These are phyloP conservation scores for Akabosia matsudoensis DNA, from an alignment of 1,140 invertebrate genomes.

Conservation along the genomic window DNA sequence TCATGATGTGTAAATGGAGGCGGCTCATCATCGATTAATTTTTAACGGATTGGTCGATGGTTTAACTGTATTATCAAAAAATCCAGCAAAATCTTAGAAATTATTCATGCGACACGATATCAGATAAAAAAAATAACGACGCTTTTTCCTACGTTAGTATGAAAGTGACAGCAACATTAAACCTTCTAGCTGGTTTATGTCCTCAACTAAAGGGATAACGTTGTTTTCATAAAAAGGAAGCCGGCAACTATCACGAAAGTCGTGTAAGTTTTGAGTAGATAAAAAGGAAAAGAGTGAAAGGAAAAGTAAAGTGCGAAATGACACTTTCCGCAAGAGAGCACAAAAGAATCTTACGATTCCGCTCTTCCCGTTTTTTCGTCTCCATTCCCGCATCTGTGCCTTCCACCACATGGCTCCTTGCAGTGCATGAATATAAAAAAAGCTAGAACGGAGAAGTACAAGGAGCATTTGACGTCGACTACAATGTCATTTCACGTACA, in stretches of 20 bases:
- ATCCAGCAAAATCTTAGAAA: neutral
- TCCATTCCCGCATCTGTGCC: too few relatives aligned
- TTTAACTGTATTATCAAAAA: too few relatives aligned
- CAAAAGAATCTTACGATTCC: neutral
- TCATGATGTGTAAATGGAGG: too few relatives aligned
- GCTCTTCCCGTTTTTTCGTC: neutral
- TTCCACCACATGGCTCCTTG: neutral
- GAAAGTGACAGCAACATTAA: too few relatives aligned
- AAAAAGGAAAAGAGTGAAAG: constrained; percentile 1
- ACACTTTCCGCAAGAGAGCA: constrained; percentile 7
- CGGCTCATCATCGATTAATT: too few relatives aligned
- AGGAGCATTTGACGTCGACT: neutral
- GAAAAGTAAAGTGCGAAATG: constrained; percentile 22
- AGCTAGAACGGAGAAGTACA: neutral
- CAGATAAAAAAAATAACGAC: too few relatives aligned
- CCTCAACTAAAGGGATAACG: too few relatives aligned
- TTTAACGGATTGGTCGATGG: too few relatives aligned
- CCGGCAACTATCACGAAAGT: constrained; percentile 16
- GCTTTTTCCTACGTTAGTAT: too few relatives aligned
- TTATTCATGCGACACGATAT: constrained; percentile 15
- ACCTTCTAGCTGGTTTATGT: too few relatives aligned
- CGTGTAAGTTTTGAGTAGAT: constrained; percentile 16
- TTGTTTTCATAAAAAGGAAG: too few relatives aligned
- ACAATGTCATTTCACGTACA: constrained; percentile 21
- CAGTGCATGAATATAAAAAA: neutral